Conservation (phyloP, 2,888 invertebrate genomes). For the Drepana falcataria region DNA sequence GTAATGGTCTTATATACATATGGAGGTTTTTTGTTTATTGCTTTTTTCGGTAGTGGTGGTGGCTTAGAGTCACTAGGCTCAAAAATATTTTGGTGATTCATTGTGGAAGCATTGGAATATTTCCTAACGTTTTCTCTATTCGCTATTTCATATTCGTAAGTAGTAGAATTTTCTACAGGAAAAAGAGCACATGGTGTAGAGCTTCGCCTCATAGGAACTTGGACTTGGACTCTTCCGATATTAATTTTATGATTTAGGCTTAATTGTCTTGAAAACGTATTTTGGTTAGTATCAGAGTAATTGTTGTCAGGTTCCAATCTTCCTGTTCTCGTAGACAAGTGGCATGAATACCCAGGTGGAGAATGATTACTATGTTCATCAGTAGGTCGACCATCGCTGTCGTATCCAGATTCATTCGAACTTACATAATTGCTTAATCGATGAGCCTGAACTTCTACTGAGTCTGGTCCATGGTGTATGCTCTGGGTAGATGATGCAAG, state of each 20-base stretch:
- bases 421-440: slow-evolving; percentile 86
- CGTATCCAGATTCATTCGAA: slow-evolving; percentile 91
- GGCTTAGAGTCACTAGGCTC: slow-evolving; percentile 64
- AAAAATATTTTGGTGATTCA: slow-evolving; percentile 28
- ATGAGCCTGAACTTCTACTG: slow-evolving; percentile 79
- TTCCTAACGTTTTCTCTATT: slow-evolving; percentile 40
- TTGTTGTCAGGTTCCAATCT: slow-evolving; percentile 40
- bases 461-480: slow-evolving; percentile 76
- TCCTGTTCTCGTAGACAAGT: slow-evolving; percentile 50
- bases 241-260: slow-evolving; percentile 71
- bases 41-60: slow-evolving; percentile 71
- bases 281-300: slow-evolving; percentile 46
- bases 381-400: slow-evolving; percentile 84
- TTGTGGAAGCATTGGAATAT: slow-evolving; percentile 21
- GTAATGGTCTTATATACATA: slow-evolving; percentile 69
- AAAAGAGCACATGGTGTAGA: slow-evolving; percentile 71
- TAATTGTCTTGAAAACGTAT: slow-evolving; percentile 62
- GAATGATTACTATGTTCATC: slow-evolving; percentile 76
- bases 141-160: slow-evolving; percentile 54
- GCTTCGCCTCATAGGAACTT: slow-evolving; percentile 63
- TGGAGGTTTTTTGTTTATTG: slow-evolving; percentile 59
- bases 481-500: slow-evolving; percentile 67
- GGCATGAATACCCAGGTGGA: slow-evolving; percentile 74
- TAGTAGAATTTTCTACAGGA: slow-evolving; percentile 53
- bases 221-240: slow-evolving; percentile 58